phyloP scores from a whole-genome alignment of 2,113 vertebrate species.

The Zapus hudsonius region DNA sequence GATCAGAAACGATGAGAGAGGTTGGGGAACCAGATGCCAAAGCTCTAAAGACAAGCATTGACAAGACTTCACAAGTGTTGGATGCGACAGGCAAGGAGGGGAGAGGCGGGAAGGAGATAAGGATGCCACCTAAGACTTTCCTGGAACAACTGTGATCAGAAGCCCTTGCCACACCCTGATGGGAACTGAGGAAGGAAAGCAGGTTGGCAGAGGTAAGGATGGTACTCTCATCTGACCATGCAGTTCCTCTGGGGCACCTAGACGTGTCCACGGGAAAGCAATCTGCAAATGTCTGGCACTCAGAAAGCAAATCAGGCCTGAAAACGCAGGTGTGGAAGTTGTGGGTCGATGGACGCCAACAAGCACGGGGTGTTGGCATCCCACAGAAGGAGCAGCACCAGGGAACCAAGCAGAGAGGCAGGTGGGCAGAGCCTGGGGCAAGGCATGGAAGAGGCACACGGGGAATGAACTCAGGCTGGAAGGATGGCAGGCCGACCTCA shows the following conservation, averaged over 20 bases:
- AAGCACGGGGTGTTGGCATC: background rate
- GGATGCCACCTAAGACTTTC: background rate
- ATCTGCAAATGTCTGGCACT: background rate
- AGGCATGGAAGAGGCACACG: background rate
- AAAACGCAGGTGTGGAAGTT: background rate
- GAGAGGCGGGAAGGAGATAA: background rate
- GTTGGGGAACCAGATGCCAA: background rate
- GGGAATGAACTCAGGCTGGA: background rate
- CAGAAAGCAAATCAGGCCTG: conserved; percentile 7
- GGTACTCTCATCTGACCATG: background rate
- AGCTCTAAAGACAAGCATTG: background rate
- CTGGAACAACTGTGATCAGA: background rate
- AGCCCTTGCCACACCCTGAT: background rate
- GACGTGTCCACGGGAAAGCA: background rate
- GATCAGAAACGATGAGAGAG: background rate
- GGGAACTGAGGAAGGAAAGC: background rate
- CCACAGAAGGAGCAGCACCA: background rate
- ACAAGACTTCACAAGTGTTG: background rate
- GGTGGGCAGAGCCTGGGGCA: background rate
- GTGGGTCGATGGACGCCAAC: background rate
- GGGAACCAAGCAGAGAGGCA: background rate
- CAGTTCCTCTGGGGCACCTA: background rate
- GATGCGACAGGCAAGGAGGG: background rate
- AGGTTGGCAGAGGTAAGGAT: too few species aligned
- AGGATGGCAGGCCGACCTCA: background rate